Evolutionary conservation across 2,888 invertebrate genomes (phyloP).

Genomic region (Mythimna pallens): DNA sequence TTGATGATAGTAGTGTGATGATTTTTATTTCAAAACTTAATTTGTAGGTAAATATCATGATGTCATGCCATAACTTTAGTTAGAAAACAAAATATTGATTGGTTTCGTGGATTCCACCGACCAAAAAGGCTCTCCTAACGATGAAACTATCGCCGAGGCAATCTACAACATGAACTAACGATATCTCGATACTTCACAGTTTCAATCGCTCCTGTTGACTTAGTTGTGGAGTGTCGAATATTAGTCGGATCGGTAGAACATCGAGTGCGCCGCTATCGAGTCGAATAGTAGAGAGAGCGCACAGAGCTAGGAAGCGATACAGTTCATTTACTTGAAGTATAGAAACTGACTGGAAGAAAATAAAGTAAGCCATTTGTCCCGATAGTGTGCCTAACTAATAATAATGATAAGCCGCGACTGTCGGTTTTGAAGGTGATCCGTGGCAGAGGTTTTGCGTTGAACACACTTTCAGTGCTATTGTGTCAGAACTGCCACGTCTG

Average conservation of each 20-base stretch:
- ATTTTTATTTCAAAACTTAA: no score
- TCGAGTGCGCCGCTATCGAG: background rate
- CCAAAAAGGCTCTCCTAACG: background rate
- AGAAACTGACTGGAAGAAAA: no score
- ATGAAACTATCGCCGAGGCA: background rate
- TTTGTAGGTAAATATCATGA: no score
- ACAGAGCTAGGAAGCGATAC: background rate
- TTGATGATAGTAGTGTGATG: no score
- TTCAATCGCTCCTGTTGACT: slow-evolving; percentile 12
- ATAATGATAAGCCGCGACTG: background rate
- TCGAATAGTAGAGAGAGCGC: background rate
- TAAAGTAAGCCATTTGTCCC: no score
- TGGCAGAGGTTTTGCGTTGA: background rate
- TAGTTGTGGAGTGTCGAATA: slow-evolving; percentile 8
- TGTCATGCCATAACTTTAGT: no score
- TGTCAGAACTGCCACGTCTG: background rate
- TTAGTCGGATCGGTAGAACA: slow-evolving; percentile 5
- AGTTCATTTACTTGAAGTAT: no score
- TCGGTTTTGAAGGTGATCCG: background rate
- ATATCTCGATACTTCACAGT: background rate
- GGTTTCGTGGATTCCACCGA: no score
- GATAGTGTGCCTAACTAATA: no score
- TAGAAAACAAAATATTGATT: no score
- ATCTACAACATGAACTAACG: background rate
- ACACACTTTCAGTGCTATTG: background rate